These are phyloP conservation scores for Zaprionus lineosus DNA, from an alignment of 2,888 invertebrate species.

Conservation along the genomic window DNA sequence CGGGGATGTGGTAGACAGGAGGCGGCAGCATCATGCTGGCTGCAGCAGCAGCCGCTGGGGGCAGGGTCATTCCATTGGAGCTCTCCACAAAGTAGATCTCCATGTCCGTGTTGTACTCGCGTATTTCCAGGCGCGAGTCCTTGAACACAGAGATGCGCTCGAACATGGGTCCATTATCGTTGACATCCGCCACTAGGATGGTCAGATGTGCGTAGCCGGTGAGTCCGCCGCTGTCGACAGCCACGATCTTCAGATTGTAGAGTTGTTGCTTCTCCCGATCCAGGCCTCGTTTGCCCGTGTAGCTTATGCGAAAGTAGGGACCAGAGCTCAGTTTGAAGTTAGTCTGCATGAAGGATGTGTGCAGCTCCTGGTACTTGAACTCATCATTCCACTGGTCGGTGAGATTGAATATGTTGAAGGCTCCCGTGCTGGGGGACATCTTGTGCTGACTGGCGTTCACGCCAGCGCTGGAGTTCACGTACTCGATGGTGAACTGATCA, in stretches of 20 bases:
- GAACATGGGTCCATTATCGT: constrained; percentile 90
- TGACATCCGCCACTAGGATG: constrained; percentile 89
- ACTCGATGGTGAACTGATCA: constrained; percentile 85
- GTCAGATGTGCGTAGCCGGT: constrained; percentile 89
- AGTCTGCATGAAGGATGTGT: constrained; percentile 79
- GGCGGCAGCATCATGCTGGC: constrained; percentile 60
- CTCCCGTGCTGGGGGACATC: constrained; percentile 75
- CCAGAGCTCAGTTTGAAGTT: constrained; percentile 73
- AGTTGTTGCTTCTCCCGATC: constrained; percentile 89
- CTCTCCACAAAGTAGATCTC: constrained; percentile 83
- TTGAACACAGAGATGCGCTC: constrained; percentile 88
- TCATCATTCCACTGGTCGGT: constrained; percentile 82
- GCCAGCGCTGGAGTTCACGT: constrained; percentile 85
- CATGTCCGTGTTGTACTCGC: constrained; percentile 85
- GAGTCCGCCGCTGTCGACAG: constrained; percentile 90
- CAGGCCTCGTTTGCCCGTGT: constrained; percentile 83
- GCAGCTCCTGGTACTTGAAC: constrained; percentile 81
- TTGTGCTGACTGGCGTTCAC: constrained; percentile 57
- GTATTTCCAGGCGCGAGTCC: constrained; percentile 87
- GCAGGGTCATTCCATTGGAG: constrained; percentile 49
- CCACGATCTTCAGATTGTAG: constrained; percentile 88
- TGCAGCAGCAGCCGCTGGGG: constrained; percentile 50
- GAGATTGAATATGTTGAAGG: constrained; percentile 80
- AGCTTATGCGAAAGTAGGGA: constrained; percentile 79
- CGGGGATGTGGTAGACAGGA: constrained; percentile 79